phyloP scores from a whole-genome alignment of 1,140 invertebrate genomes.

The Brachionus plicatilis region DNA sequence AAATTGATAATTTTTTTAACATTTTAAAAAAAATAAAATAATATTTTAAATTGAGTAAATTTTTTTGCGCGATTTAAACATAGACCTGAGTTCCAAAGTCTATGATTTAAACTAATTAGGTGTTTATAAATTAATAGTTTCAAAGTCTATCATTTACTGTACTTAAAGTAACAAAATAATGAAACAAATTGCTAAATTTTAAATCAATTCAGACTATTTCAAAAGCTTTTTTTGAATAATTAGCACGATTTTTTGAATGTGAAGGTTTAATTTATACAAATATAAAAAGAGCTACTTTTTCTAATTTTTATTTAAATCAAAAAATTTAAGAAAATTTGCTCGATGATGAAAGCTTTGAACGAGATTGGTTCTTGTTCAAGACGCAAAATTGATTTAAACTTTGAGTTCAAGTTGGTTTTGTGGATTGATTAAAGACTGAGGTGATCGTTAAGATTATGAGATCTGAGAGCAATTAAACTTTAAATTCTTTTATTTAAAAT shows the following conservation, averaged over 20 bases:
- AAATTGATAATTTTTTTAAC: background rate
- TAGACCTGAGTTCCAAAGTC: background rate
- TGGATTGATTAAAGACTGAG: background rate
- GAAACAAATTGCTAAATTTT: background rate
- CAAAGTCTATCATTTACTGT: background rate
- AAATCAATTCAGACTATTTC: background rate
- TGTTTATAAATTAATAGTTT: background rate
- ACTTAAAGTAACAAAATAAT: background rate
- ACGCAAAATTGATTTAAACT: background rate
- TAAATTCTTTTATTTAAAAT: conserved; percentile 10
- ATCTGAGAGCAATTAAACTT: conserved; percentile 24
- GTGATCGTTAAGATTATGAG: conserved; percentile 41
- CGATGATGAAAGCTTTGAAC: conserved; percentile 3
- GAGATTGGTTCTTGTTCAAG: background rate
- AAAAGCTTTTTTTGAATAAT: background rate
- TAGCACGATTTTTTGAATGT: background rate
- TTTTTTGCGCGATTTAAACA: background rate
- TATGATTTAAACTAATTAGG: background rate
- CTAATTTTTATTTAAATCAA: background rate
- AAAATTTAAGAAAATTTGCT: background rate
- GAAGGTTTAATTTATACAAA: background rate
- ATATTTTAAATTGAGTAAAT: background rate
- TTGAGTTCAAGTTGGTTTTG: background rate
- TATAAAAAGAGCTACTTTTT: background rate
- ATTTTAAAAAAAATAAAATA: background rate